These are phyloP conservation scores for Pelvicachromis taeniatus DNA, from an alignment of 2,113 vertebrate species.

Conservation along the genomic window DNA sequence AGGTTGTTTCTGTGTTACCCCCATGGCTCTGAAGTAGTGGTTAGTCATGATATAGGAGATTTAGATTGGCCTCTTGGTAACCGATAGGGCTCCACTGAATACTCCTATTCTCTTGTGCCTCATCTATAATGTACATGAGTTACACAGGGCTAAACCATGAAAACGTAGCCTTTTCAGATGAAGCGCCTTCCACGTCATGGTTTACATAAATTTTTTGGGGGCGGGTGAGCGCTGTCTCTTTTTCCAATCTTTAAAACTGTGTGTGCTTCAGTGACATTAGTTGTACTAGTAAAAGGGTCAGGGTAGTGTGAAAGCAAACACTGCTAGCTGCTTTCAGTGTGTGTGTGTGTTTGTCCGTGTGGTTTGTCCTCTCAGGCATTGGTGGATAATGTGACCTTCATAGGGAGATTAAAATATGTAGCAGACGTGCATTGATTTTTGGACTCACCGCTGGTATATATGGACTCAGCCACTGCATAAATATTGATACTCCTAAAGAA, in stretches of 20 bases:
- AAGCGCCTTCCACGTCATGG: neutral
- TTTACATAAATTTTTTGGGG: conserved; percentile 17
- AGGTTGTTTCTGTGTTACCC: conserved; percentile 6
- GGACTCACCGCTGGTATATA: conserved; percentile 62
- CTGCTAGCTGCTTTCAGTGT: neutral
- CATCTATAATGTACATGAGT: conserved; percentile 61
- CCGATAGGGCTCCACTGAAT: conserved; percentile 49
- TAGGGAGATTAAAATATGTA: conserved; percentile 68
- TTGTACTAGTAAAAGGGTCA: conserved; percentile 1
- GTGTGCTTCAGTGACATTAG: conserved; percentile 9
- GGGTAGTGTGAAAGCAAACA: neutral
- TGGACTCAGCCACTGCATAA: conserved; percentile 61
- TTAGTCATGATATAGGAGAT: conserved; percentile 28
- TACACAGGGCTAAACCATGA: conserved; percentile 46
- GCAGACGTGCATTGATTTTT: conserved; percentile 68
- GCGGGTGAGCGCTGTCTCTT: conserved; percentile 11
- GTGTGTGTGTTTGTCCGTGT: neutral
- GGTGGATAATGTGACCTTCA: conserved; percentile 69
- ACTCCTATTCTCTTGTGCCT: conserved; percentile 54
- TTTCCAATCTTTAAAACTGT: conserved; percentile 1
- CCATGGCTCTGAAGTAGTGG: conserved; percentile 20
- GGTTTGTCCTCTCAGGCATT: conserved; percentile 16
- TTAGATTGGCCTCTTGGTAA: conserved; percentile 59
- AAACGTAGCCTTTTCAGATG: neutral
- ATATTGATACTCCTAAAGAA: conserved; percentile 64